A percentile compares a stretch with the other conserved stretches of the same genome.
Conservation (phyloP, 2,797 vertebrate species). For the Scleropages formosus region DNA sequence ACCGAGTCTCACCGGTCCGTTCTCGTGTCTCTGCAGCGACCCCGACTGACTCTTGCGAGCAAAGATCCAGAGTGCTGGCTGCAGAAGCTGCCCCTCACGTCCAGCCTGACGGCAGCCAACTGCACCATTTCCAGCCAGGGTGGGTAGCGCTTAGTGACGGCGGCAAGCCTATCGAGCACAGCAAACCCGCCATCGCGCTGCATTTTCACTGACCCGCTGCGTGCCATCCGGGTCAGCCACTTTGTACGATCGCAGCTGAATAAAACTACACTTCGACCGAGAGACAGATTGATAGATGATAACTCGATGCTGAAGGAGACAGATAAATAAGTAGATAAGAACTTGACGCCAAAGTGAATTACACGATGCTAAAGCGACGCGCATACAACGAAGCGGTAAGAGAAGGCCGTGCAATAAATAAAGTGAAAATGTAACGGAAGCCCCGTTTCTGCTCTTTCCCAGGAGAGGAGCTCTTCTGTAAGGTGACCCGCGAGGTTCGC, state of each 20-base stretch:
- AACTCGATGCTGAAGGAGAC: too few species aligned
- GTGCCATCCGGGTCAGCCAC: neutral
- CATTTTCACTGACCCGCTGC: neutral
- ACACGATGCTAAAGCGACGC: too few species aligned
- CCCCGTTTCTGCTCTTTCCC: conserved; percentile 19
- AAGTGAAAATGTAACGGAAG: neutral
- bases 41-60: conserved; percentile 66
- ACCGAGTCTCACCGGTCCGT: neutral
- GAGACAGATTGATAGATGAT: too few species aligned
- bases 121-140: conserved; percentile 81
- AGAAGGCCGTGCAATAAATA: too few species aligned
- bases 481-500: conserved; percentile 67
- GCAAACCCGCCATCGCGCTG: too few species aligned
- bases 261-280: neutral
- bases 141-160: conserved; percentile 42
- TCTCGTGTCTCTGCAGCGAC: conserved; percentile 53
- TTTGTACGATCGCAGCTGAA: neutral
- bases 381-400: too few species aligned
- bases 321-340: too few species aligned
- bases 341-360: too few species aligned
- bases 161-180: too few species aligned
- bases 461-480: conserved; percentile 85
- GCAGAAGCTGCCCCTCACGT: conserved; percentile 67
- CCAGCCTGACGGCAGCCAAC: conserved; percentile 69
- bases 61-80: conserved; percentile 83